Base-by-base conservation (phyloP, 2,888 invertebrate species). In the Ichneumon xanthorius region DNA sequence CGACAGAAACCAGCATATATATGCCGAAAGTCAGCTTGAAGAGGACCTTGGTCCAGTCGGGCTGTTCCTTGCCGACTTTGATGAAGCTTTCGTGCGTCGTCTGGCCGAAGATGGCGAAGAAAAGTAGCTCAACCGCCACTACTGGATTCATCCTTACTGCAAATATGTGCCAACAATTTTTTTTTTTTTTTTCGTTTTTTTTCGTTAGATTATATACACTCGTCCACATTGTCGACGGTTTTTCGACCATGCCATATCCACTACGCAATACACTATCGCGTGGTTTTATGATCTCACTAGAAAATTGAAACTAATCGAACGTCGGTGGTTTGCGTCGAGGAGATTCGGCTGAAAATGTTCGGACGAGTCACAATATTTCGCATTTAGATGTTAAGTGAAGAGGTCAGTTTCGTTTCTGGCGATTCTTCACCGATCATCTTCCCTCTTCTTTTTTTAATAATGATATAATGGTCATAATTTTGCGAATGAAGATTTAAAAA, bases 1-100 rank as follows among this genome's bases (percentile, higher is more conserved):
- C 98, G 93, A 99, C 98, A 88, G 99, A 99, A 92, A 99, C 99
- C 97, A 99, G 96, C 98, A 99, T 98, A 96, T 99, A 99, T 93
- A 98, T 97, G 91, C 97, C 98, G 95, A 97, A 97, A 90, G 97
- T 96, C 93, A 97, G 96, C 96, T 97, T 98, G 96, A 97, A 98
- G 92, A 98, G 95, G 93, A 96, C 96, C 93, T 96, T 96, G 85
- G 98, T 98, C 98, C 98, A 98, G 75, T 94, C 94, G 45, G 97
- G 97, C 94, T 98, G 97, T 88, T 94, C 94, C 92, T 94, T 94
- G 88, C 94, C 94, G 11, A 96, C 96, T 94, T 96, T 97, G 61
- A 77, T 81, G 93, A 98, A 96, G 93, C 96, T 96, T 92, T 97
- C 97, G 90, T 97, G 96, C 75, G 96, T 96, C 88, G 98, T 99